Conservation (phyloP, 2,113 vertebrate genomes). For the Shinisaurus crocodilurus region DNA sequence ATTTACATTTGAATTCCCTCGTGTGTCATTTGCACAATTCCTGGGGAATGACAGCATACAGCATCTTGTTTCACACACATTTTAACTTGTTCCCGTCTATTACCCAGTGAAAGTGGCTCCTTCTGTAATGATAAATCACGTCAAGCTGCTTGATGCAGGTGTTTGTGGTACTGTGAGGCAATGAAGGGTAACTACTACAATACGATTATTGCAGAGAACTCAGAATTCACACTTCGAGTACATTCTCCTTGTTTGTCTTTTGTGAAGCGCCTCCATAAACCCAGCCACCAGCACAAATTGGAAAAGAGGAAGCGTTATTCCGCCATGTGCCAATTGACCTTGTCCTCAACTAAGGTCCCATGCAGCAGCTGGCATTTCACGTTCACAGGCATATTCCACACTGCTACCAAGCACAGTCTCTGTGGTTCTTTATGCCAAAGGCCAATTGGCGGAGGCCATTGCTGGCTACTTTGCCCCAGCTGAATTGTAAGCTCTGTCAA, state of each 20-base stretch:
- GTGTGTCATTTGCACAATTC: conserved; percentile 13
- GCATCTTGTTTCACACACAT: background rate
- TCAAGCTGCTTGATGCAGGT: background rate
- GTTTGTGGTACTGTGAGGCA: background rate
- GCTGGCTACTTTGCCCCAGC: background rate
- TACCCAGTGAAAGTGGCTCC: background rate
- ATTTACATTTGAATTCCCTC: conserved; percentile 27
- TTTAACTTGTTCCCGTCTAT: conserved; percentile 19
- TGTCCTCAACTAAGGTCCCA: background rate
- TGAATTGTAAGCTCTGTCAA: background rate
- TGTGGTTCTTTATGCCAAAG: background rate
- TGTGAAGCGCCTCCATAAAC: background rate
- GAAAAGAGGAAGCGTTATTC: background rate
- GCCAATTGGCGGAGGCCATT: background rate
- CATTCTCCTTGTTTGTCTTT: background rate
- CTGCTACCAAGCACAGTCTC: background rate
- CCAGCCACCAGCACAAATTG: background rate
- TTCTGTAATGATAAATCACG: conserved; percentile 20
- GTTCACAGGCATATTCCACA: background rate
- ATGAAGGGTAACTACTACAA: background rate
- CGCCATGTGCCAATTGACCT: background rate
- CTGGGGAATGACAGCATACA: conserved; percentile 6
- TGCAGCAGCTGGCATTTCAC: background rate
- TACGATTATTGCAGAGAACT: background rate
- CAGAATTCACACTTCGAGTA: background rate